These are phyloP conservation scores for Charanyca ferruginea DNA, from an alignment of 2,888 invertebrate species.

Conservation along the genomic window DNA sequence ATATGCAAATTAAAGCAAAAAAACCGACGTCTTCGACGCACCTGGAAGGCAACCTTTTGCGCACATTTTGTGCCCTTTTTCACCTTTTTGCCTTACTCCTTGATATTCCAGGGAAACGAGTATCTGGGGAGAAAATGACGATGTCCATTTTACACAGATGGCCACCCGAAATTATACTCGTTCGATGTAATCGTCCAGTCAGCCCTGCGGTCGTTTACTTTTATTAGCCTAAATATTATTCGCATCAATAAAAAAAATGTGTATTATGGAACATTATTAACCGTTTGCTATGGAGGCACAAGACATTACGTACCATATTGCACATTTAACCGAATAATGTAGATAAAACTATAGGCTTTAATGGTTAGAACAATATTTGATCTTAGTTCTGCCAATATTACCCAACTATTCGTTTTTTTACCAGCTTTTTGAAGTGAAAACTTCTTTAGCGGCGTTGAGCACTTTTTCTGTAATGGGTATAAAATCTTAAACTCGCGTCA, in stretches of 20 bases:
- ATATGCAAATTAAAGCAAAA: conserved; percentile 74
- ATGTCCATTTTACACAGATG: conserved; percentile 72
- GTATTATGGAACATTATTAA: conserved; percentile 11
- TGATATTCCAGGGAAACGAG: conserved; percentile 60
- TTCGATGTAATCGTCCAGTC: conserved; percentile 55
- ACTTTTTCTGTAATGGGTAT: too few relatives aligned
- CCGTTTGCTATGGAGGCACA: conserved; percentile 1
- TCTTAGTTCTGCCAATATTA: background rate
- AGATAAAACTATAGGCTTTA: too few relatives aligned
- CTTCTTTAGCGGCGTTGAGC: too few relatives aligned
- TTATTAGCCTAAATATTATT: conserved; percentile 63
- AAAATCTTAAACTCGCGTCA: too few relatives aligned
- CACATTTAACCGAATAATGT: too few relatives aligned
- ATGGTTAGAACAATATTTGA: background rate
- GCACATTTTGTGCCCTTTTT: conserved; percentile 64
- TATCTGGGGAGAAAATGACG: conserved; percentile 61
- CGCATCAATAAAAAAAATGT: conserved; percentile 31
- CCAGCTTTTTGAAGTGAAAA: too few relatives aligned
- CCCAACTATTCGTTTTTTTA: too few relatives aligned
- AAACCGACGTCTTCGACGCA: conserved; percentile 68
- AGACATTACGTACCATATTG: background rate
- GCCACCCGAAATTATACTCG: conserved; percentile 65
- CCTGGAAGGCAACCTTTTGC: conserved; percentile 55
- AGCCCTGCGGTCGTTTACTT: conserved; percentile 52
- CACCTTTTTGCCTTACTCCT: conserved; percentile 55